Base-by-base conservation (phyloP, 2,797 vertebrate genomes). In the Chrosomus eos region DNA sequence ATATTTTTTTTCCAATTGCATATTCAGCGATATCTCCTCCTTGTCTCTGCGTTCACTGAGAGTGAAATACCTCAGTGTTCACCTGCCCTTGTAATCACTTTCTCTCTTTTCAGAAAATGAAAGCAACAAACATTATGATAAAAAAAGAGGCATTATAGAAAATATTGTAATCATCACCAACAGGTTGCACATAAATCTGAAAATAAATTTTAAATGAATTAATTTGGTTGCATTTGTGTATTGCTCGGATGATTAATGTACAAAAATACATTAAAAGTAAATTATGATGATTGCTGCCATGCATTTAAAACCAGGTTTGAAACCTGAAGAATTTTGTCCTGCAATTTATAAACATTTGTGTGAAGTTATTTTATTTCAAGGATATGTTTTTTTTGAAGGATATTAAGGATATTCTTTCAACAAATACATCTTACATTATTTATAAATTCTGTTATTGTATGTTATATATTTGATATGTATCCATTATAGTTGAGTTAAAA, bases 61-160 rank as follows among this genome's bases (percentile, higher is more conserved):
- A 58, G 88, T 86, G 81, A 90, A 90, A 91, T 51, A 86, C 80
- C 67, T 87, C 60, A 62, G 82, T 87, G 84, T 87, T 64, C 83
- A 38, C 79, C 78, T 78, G 87, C 83, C 73, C 36, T 71, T 78
- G 64, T 78, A 70, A 84, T 48, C 74, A 33, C 21, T 68, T 76
- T 68, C 48, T 75, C 26, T 75, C 43, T 64, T 31, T 76, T 67
- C 60, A 67, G 60, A 51, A 77, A 70, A 28, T 1, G 2, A 67
- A 66, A 79, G 26, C 55, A 83, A 75, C n/a, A 66, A 48, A 74
- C 70, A 48, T 45, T n/a, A n/a, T 23, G 68, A 40, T 14, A 43
- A 31, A 79, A 40, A 31, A 79, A 33, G 40, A 66, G 31, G 40
- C n/a, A 48, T 14, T 40, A 81, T 36, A 73, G 31, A 82, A 62